Evolutionary conservation across 1,140 invertebrate genomes (phyloP).

Genomic region (Wasmannia auropunctata): DNA sequence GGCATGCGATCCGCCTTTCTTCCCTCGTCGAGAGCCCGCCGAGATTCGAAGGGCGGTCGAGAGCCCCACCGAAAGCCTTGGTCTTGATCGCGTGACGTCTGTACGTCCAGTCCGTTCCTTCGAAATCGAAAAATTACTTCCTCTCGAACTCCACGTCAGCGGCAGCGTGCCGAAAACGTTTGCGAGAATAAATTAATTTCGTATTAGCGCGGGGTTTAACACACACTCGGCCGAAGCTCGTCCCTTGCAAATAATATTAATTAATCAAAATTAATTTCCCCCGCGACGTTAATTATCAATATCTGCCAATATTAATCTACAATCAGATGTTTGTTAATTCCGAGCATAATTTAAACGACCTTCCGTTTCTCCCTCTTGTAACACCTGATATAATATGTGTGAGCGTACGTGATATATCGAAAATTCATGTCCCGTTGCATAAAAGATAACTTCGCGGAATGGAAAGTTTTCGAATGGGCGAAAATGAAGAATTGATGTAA

Average conservation of each 20-base stretch:
- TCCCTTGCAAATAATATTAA: not conserved
- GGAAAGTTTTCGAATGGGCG: not conserved
- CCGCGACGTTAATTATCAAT: not conserved
- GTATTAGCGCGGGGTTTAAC: not conserved
- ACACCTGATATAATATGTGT: not conserved
- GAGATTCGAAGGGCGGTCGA: slow-evolving; percentile 33
- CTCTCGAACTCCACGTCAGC: not conserved
- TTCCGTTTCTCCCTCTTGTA: not conserved
- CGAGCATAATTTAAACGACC: not conserved
- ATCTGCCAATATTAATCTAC: not conserved
- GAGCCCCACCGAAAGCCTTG: not conserved
- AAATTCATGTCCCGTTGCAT: not conserved
- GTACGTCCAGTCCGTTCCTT: not conserved
- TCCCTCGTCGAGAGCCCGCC: not conserved
- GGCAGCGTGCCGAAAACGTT: not conserved
- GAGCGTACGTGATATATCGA: not conserved
- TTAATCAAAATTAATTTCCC: not conserved
- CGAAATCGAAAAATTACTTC: slow-evolving; percentile 24
- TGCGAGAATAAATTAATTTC: slow-evolving; percentile 14
- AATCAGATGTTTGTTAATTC: not conserved
- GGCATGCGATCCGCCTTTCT: slow-evolving; percentile 66
- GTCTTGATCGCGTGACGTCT: slow-evolving; percentile 25
- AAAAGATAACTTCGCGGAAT: not conserved
- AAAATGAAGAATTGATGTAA: not conserved
- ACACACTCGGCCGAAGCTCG: not conserved